A percentile compares a stretch with the other conserved stretches of the same genome.
These are phyloP conservation scores for Teleogryllus oceanicus DNA, from an alignment of 2,888 invertebrate species.

Conservation along the genomic window DNA sequence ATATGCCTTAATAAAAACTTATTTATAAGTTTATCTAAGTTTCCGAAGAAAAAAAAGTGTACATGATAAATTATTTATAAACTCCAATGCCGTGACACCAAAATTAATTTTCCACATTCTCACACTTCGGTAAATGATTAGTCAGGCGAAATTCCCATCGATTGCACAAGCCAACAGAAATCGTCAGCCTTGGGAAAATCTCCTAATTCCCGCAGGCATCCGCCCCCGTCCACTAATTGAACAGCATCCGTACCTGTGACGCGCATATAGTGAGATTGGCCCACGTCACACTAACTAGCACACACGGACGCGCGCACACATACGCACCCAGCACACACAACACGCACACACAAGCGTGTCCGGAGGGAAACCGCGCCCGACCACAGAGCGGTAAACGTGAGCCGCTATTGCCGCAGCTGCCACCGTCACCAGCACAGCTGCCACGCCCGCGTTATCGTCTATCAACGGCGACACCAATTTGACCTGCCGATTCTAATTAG, in stretches of 20 bases:
- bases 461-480: constrained; percentile 18
- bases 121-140: neutral
- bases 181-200: neutral
- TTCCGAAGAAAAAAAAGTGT: too few species aligned
- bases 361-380: neutral
- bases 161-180: neutral
- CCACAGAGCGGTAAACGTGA: neutral
- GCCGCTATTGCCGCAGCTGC: neutral
- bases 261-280: neutral
- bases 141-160: neutral
- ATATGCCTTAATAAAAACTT: too few species aligned
- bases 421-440: neutral
- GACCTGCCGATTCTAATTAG: constrained; percentile 18
- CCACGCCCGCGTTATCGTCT: neutral
- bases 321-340: too few species aligned
- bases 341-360: neutral
- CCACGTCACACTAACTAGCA: neutral
- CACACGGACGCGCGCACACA: neutral
- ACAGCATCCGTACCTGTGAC: neutral
- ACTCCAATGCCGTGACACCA: too few species aligned
- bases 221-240: neutral
- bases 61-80: too few species aligned
- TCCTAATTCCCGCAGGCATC: neutral
- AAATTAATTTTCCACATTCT: too few species aligned
- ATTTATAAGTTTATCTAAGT: too few species aligned